Percentiles rank a stretch among this genome's conserved stretches.
These are phyloP conservation scores for Lophius piscatorius DNA, from an alignment of 2,113 vertebrate species.

Conservation along the genomic window DNA sequence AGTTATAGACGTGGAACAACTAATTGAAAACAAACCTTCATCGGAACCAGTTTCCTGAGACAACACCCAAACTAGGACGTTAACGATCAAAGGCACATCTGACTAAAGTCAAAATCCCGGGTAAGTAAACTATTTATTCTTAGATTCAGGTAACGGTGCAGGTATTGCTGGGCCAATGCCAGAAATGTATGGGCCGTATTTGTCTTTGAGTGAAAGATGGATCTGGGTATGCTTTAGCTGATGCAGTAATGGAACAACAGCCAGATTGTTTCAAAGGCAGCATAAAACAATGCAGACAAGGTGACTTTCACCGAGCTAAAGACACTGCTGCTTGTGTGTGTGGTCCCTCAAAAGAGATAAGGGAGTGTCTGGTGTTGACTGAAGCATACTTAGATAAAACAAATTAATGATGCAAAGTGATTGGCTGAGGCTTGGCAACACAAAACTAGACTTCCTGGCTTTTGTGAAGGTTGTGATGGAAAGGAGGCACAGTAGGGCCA, in stretches of 20 bases:
- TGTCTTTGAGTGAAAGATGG: constrained; percentile 3
- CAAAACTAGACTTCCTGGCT: constrained; percentile 21
- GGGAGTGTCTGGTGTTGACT: constrained; percentile 11
- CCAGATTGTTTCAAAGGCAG: constrained; percentile 42
- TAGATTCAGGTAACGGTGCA: neutral
- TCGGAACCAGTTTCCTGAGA: neutral
- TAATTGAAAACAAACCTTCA: constrained; percentile 1
- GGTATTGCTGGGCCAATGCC: neutral
- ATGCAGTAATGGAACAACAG: constrained; percentile 43
- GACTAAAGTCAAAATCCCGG: neutral
- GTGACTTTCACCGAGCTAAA: constrained; percentile 63
- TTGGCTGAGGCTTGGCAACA: constrained; percentile 20
- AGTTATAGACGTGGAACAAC: neutral
- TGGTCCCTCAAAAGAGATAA: neutral
- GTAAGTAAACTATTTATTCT: constrained; percentile 3
- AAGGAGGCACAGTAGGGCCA: constrained; percentile 15
- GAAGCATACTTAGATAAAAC: constrained; percentile 11
- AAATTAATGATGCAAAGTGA: constrained; percentile 17
- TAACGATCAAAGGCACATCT: too few relatives aligned
- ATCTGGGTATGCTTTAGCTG: constrained; percentile 41
- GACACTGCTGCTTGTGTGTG: neutral
- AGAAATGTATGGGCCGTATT: neutral
- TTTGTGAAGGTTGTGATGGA: constrained; percentile 19
- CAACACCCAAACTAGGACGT: neutral
- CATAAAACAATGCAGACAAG: constrained; percentile 65